These are phyloP conservation scores for Pogona vitticeps DNA, from an alignment of 2,113 vertebrate species.

Conservation along the genomic window DNA sequence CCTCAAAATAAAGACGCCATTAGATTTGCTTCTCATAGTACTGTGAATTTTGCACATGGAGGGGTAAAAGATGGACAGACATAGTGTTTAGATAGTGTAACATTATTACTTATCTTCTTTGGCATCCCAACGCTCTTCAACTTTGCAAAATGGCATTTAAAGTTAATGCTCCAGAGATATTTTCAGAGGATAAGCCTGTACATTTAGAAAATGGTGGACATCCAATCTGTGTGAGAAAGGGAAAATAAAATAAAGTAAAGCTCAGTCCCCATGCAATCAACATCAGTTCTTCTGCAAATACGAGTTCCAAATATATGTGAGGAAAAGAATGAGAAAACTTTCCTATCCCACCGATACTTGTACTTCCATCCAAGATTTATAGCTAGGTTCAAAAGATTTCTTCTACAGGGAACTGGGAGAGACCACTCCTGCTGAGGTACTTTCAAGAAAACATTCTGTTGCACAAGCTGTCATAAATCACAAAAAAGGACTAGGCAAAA, in stretches of 20 bases:
- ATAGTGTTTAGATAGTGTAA: neutral
- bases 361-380: constrained; percentile 41
- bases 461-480: constrained; percentile 61
- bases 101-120: constrained; percentile 56
- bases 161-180: constrained; percentile 36
- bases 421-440: constrained; percentile 36
- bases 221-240: constrained; percentile 23
- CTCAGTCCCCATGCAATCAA: neutral
- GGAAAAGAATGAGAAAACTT: constrained; percentile 15
- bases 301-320: constrained; percentile 4
- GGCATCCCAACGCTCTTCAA: constrained; percentile 49
- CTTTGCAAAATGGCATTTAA: constrained; percentile 65
- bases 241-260: neutral
- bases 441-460: constrained; percentile 56
- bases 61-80: constrained; percentile 12
- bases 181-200: constrained; percentile 37
- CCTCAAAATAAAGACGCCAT: neutral
- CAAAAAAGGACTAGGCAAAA: constrained; percentile 57
- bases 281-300: neutral
- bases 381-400: constrained; percentile 47
- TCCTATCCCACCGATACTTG: neutral
- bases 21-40: neutral
- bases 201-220: constrained; percentile 45
- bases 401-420: constrained; percentile 39
- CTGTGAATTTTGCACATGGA: neutral